Percentiles rank a stretch among this genome's conserved stretches.
These are phyloP conservation scores for Tarsius wallacei DNA, from an alignment of 2,797 vertebrate species.

Conservation along the genomic window DNA sequence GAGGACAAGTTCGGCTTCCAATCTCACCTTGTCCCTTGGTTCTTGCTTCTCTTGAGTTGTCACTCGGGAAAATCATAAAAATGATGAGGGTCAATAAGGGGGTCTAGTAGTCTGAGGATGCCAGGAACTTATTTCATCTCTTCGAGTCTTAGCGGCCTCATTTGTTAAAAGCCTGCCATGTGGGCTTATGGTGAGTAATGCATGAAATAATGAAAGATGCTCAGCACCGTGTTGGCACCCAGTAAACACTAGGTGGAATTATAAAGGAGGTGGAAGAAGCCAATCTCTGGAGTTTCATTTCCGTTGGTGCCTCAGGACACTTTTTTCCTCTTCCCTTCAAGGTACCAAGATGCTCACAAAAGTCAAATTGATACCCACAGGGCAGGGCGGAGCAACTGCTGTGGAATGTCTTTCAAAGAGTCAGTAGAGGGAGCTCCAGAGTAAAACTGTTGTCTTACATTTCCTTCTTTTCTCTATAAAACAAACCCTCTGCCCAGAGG, in stretches of 20 bases:
- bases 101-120: background rate
- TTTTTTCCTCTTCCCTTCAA: conserved; percentile 47
- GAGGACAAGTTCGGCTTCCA: background rate
- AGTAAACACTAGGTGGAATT: background rate
- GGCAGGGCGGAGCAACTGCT: background rate
- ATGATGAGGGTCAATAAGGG: background rate
- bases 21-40: background rate
- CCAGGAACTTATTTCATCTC: background rate
- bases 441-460: conserved; percentile 44
- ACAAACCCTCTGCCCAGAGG: background rate
- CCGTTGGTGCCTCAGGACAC: background rate
- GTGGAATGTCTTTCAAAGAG: conserved; percentile 69
- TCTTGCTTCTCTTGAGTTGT: conserved; percentile 11
- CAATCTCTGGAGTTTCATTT: background rate
- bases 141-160: background rate
- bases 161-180: background rate
- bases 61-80: background rate
- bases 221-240: conserved; percentile 14
- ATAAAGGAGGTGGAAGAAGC: conserved; percentile 48
- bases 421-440: conserved; percentile 87
- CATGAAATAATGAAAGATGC: conserved; percentile 19
- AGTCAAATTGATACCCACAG: background rate
- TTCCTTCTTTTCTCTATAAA: conserved; percentile 41
- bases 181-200: background rate
- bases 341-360: background rate